Conservation (phyloP, 2,888 invertebrate species). For the Pyralis farinalis region DNA sequence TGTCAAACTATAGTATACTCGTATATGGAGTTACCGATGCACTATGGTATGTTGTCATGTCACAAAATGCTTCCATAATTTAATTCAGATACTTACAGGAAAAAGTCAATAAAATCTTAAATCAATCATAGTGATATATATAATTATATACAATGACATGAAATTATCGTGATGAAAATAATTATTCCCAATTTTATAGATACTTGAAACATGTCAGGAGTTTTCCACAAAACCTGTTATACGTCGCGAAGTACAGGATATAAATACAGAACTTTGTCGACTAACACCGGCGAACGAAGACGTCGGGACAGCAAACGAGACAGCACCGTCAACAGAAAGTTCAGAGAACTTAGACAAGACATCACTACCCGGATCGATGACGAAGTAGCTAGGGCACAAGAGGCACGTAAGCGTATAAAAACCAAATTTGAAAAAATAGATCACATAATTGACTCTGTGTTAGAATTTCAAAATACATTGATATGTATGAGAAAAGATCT, state of each 20-base stretch:
- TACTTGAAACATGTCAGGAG: slow-evolving; percentile 39
- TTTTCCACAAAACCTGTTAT: slow-evolving; percentile 59
- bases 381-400: slow-evolving; percentile 37
- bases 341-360: slow-evolving; percentile 46
- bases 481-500: slow-evolving; percentile 38
- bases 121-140: too few species aligned
- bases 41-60: too few species aligned
- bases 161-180: too few species aligned
- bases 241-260: slow-evolving; percentile 58
- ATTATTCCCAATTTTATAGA: too few species aligned
- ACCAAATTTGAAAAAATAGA: slow-evolving; percentile 49
- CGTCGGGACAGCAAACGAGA: slow-evolving; percentile 35
- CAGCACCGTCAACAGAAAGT: slow-evolving; percentile 42
- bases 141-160: too few species aligned
- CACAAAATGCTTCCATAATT: too few species aligned
- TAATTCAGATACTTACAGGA: too few species aligned
- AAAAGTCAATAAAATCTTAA: too few species aligned
- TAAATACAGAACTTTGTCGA: slow-evolving; percentile 62
- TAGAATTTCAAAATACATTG: slow-evolving; percentile 49
- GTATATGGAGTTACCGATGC: too few species aligned
- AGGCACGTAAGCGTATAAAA: slow-evolving; percentile 39
- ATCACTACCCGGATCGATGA: slow-evolving; percentile 43
- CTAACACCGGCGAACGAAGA: slow-evolving; percentile 53
- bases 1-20: too few species aligned
- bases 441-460: slow-evolving; percentile 47